These are phyloP conservation scores for Diachasma alloeum DNA, from an alignment of 1,140 invertebrate species.

Conservation along the genomic window DNA sequence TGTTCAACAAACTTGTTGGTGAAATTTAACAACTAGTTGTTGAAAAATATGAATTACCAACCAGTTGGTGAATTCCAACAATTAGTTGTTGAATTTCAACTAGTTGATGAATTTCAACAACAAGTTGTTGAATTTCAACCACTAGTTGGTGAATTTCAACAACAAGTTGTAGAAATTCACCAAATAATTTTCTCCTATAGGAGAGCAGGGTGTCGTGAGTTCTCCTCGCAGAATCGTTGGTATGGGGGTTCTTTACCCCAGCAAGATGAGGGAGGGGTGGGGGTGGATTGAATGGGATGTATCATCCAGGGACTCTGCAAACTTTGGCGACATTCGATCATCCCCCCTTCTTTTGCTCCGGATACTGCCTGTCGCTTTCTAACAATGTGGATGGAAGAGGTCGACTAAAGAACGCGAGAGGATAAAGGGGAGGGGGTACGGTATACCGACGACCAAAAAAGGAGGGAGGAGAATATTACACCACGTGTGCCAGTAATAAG, in stretches of 20 bases:
- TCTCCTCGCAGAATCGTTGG: neutral
- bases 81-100: no score
- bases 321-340: conserved; percentile 55
- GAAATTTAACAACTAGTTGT: no score
- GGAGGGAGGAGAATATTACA: conserved; percentile 53
- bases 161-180: no score
- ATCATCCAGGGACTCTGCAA: conserved; percentile 43
- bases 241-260: neutral
- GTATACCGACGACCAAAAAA: neutral
- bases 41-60: no score
- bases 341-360: conserved; percentile 36
- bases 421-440: neutral
- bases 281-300: conserved; percentile 26
- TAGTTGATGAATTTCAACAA: no score
- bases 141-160: no score
- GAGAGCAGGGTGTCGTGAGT: no score
- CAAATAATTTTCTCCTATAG: no score
- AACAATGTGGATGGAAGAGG: conserved; percentile 41
- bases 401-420: conserved; percentile 6
- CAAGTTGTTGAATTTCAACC: no score
- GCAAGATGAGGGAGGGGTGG: neutral
- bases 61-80: no score
- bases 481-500: conserved; percentile 61
- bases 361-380: conserved; percentile 43
- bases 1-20: no score